phyloP scores from a whole-genome alignment of 2,888 invertebrate species.

The Tiliacea citrago region DNA sequence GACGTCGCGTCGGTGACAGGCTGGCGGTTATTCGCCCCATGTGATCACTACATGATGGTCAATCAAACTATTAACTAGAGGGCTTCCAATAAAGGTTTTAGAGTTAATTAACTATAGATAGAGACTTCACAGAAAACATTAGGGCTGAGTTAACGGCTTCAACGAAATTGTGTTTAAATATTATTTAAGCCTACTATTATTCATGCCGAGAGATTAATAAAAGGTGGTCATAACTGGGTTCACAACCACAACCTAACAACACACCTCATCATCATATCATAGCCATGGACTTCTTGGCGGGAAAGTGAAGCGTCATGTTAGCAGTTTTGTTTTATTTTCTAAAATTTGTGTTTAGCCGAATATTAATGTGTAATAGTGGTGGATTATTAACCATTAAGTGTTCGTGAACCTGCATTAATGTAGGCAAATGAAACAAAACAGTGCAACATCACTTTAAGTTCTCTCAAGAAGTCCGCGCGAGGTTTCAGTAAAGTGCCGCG shows the following conservation, averaged over 20 bases:
- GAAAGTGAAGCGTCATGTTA: no score
- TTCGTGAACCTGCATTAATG: no score
- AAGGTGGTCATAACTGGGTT: background rate
- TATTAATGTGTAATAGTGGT: no score
- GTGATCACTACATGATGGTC: background rate
- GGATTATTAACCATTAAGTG: no score
- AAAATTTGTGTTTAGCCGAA: no score
- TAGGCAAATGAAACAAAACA: no score
- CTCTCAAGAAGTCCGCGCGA: no score
- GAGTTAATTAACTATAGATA: conserved; percentile 23
- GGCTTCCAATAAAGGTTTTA: conserved; percentile 3
- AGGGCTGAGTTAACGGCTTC: conserved; percentile 9
- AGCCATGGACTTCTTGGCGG: no score
- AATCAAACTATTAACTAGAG: conserved; percentile 12
- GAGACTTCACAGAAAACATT: background rate
- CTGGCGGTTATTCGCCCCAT: conserved; percentile 20
- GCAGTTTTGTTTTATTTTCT: no score
- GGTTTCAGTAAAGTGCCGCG: no score
- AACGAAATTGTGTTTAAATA: conserved; percentile 1
- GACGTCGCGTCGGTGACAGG: conserved; percentile 4
- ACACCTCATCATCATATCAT: no score
- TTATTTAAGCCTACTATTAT: background rate
- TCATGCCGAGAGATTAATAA: background rate
- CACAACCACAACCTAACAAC: background rate
- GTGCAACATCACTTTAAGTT: no score